phyloP scores from a whole-genome alignment of 2,888 invertebrate genomes.

The Dugesia japonica region DNA sequence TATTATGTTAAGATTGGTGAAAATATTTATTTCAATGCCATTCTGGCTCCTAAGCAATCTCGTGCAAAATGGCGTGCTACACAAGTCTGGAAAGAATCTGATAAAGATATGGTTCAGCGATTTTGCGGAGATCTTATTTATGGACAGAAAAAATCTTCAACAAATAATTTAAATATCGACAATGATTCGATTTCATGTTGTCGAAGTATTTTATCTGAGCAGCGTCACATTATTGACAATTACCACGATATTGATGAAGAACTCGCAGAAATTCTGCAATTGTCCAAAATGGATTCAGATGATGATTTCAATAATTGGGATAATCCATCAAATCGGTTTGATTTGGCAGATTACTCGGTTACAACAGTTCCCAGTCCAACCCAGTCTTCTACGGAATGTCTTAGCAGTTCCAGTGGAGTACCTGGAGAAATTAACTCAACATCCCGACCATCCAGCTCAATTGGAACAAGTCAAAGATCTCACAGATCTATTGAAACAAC shows the following conservation, averaged over 20 bases:
- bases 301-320: neutral
- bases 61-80: slow-evolving; percentile 47
- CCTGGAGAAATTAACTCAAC: neutral
- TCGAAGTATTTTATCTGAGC: neutral
- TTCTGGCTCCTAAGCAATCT: slow-evolving; percentile 46
- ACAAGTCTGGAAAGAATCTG: slow-evolving; percentile 42
- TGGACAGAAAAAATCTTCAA: neutral
- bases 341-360: neutral
- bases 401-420: neutral
- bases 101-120: slow-evolving; percentile 24
- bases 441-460: neutral
- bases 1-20: slow-evolving; percentile 43
- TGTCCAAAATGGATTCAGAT: slow-evolving; percentile 13
- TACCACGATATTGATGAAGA: slow-evolving; percentile 10
- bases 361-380: neutral
- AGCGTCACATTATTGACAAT: slow-evolving; percentile 10
- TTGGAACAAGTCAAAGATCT: neutral
- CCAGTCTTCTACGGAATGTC: neutral
- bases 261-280: neutral
- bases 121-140: neutral
- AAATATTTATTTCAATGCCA: slow-evolving; percentile 46
- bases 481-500: neutral
- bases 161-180: neutral
- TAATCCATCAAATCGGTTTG: neutral
- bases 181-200: neutral